phyloP scores from a whole-genome alignment of 2,797 vertebrate genomes.

The Sternarchorhynchus goeldii region DNA sequence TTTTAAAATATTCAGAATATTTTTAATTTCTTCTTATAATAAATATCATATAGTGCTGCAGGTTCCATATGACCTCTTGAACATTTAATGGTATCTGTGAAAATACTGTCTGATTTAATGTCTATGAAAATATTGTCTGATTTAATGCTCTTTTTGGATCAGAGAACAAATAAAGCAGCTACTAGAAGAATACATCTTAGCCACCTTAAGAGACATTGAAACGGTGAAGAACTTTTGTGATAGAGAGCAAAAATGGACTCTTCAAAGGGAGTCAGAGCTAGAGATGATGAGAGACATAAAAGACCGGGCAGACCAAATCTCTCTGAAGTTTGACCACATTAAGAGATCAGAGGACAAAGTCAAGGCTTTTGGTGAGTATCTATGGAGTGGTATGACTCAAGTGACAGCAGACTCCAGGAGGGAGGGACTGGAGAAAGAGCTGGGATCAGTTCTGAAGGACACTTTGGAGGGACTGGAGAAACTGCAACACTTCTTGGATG shows the following conservation, averaged over 20 bases:
- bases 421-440: conserved; percentile 63
- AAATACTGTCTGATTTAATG: neutral
- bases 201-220: conserved; percentile 62
- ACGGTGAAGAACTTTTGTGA: conserved; percentile 63
- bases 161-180: conserved; percentile 60
- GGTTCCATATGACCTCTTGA: too few relatives aligned
- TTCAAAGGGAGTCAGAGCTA: conserved; percentile 60
- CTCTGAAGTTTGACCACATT: conserved; percentile 55
- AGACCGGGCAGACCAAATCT: conserved; percentile 52
- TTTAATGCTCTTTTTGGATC: conserved; percentile 28
- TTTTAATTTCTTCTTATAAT: too few relatives aligned
- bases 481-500: conserved; percentile 67
- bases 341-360: conserved; percentile 44
- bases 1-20: too few relatives aligned
- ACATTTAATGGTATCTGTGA: too few relatives aligned
- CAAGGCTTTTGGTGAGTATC: conserved; percentile 57
- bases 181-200: conserved; percentile 58
- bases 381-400: conserved; percentile 55
- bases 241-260: conserved; percentile 59
- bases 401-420: conserved; percentile 46
- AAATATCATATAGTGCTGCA: too few relatives aligned
- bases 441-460: conserved; percentile 58
- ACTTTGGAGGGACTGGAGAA: conserved; percentile 64
- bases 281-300: conserved; percentile 66
- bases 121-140: neutral